These are phyloP conservation scores for Psettodes erumei DNA, from an alignment of 2,113 vertebrate genomes.

Conservation along the genomic window DNA sequence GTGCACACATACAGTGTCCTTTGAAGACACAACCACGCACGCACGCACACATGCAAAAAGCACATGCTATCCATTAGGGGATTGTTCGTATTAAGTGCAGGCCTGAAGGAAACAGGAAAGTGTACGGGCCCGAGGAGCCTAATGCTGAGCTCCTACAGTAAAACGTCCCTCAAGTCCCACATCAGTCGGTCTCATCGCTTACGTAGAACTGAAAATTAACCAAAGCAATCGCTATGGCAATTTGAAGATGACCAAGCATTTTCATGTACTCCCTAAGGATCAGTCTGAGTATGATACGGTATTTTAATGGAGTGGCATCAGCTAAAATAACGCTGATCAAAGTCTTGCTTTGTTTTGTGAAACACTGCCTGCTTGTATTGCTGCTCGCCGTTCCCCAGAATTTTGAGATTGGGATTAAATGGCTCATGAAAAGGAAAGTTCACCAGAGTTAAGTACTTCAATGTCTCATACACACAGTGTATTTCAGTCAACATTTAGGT, in stretches of 20 bases:
- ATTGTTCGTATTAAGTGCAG: slow-evolving; percentile 65
- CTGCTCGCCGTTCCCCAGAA: neutral
- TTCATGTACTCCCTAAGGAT: neutral
- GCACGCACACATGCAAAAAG: neutral
- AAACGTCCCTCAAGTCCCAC: slow-evolving; percentile 33
- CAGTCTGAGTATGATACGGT: neutral
- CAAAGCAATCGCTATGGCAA: neutral
- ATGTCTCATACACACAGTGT: neutral
- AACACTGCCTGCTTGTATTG: neutral
- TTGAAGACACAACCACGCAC: slow-evolving; percentile 4
- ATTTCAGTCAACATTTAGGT: neutral
- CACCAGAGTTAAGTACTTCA: neutral
- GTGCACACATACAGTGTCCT: slow-evolving; percentile 5
- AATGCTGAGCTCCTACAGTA: slow-evolving; percentile 8
- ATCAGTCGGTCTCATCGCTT: slow-evolving; percentile 2
- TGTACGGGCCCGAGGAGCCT: slow-evolving; percentile 20
- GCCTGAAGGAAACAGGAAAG: slow-evolving; percentile 34
- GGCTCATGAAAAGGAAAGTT: neutral
- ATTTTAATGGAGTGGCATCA: neutral
- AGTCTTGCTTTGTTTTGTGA: neutral
- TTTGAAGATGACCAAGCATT: slow-evolving; percentile 6
- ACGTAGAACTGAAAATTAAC: slow-evolving; percentile 13
- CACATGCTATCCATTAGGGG: slow-evolving; percentile 55
- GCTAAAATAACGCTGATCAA: neutral
- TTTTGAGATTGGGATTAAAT: neutral